These are phyloP conservation scores for Corythornis leucogaster DNA, from an alignment of 2,797 vertebrate species.

Conservation along the genomic window DNA sequence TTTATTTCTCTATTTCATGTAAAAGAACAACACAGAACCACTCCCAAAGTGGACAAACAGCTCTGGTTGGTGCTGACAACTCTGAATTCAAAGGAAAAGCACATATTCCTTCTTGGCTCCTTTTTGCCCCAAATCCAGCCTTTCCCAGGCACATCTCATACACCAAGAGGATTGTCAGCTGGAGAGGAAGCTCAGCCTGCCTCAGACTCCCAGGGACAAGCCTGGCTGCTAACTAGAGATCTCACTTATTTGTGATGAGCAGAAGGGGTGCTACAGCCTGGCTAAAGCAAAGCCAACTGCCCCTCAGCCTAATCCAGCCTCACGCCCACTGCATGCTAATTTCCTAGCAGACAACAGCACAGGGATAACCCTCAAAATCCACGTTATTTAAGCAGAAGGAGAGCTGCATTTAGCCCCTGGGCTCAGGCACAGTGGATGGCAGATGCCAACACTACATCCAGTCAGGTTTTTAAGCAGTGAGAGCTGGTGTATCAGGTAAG, in stretches of 20 bases:
- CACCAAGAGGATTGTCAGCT: background rate
- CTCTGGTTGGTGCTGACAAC: background rate
- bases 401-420: conserved; percentile 62
- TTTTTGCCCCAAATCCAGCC: background rate
- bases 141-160: background rate
- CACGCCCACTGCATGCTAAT: background rate
- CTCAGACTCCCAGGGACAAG: background rate
- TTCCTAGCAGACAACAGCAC: conserved; percentile 54
- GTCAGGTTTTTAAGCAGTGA: conserved; percentile 50
- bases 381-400: conserved; percentile 65
- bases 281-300: background rate
- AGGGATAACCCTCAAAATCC: conserved; percentile 49
- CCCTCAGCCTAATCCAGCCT: background rate
- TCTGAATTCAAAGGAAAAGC: background rate
- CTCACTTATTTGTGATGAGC: background rate
- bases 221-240: background rate
- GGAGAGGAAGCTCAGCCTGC: background rate
- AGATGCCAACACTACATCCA: conserved; percentile 33
- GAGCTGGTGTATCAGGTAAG: background rate
- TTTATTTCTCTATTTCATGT: background rate
- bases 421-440: conserved; percentile 52
- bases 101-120: background rate
- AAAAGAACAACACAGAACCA: background rate
- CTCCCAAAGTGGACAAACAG: background rate
- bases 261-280: background rate